Percentiles rank a stretch among this genome's conserved stretches.
Conservation (phyloP, 1,140 invertebrate genomes). For the Physella acuta region DNA sequence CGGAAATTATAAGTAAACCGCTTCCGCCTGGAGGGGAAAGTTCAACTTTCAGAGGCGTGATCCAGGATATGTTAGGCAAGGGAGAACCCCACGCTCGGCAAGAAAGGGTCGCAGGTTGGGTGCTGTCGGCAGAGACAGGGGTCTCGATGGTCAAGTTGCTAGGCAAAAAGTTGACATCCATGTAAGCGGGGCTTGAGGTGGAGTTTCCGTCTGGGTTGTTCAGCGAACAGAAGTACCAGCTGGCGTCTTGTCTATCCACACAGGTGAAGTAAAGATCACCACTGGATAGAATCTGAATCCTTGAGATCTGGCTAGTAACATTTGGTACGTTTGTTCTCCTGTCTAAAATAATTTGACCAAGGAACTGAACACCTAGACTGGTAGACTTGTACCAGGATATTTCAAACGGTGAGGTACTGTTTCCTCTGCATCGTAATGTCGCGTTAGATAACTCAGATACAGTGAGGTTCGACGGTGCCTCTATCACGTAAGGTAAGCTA, state of each 20-base stretch:
- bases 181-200: background rate
- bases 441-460: background rate
- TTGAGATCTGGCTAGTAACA: background rate
- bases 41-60: background rate
- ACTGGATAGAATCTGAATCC: background rate
- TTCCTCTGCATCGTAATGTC: background rate
- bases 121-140: background rate
- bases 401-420: background rate
- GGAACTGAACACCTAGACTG: background rate
- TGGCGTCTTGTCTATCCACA: background rate
- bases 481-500: background rate
- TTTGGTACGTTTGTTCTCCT: background rate
- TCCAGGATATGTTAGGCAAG: background rate
- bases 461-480: background rate
- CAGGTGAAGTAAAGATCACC: conserved; percentile 8
- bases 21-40: background rate
- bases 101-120: background rate
- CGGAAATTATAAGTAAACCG: background rate
- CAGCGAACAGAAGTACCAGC: conserved; percentile 13
- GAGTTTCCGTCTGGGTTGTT: background rate
- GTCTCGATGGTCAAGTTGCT: background rate
- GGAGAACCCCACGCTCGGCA: background rate
- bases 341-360: background rate
- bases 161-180: background rate
- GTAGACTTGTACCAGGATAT: conserved; percentile 13